phyloP scores from a whole-genome alignment of 2,797 vertebrate species.

The Sylvia borin region DNA sequence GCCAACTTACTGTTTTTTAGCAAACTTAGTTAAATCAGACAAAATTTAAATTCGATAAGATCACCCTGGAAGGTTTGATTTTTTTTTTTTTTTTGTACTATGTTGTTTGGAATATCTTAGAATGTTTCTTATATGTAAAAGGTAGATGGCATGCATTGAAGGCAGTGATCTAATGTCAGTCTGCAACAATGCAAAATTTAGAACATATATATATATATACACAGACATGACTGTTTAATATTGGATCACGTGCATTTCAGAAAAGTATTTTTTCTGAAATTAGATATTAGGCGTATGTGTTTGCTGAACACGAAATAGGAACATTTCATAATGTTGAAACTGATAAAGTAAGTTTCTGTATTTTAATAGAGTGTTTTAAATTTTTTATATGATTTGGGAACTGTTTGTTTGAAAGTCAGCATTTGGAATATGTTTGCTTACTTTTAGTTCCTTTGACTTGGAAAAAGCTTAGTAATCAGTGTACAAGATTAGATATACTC shows the following conservation, averaged over 20 bases:
- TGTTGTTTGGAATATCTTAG: not conserved
- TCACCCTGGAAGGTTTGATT: not conserved
- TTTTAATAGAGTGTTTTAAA: not conserved
- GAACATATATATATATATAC: rapidly evolving
- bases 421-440: not conserved
- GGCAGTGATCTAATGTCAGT: not conserved
- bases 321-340: not conserved
- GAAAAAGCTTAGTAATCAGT: not conserved
- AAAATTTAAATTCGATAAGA: not conserved
- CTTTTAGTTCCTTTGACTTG: not conserved
- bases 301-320: not conserved
- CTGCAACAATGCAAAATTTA: not conserved
- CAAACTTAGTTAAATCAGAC: not conserved
- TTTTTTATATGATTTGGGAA: not conserved
- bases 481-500: not conserved
- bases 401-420: not conserved
- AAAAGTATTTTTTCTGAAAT: not conserved
- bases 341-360: not conserved
- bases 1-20: not conserved
- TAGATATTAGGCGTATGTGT: not conserved
- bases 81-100: not conserved
- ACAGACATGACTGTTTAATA: not conserved
- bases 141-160: not conserved
- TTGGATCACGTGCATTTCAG: not conserved
- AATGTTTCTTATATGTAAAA: not conserved